Evolutionary conservation across 1,140 invertebrate species (phyloP).

Genomic region (Drosophila jambulina): DNA sequence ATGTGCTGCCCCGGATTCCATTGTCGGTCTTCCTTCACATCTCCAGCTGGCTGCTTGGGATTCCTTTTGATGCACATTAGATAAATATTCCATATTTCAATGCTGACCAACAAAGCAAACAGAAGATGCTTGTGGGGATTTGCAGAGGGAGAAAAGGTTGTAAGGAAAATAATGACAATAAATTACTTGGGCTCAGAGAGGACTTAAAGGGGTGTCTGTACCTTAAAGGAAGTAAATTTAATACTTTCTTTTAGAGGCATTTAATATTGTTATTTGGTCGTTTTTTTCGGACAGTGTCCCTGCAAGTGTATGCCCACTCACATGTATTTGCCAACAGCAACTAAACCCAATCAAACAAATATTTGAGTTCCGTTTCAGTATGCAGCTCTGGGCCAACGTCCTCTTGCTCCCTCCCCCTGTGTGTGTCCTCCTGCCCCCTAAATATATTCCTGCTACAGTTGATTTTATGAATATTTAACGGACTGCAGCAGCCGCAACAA

Average conservation of each 20-base stretch:
- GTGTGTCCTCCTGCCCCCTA: neutral
- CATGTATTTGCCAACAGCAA: constrained; percentile 55
- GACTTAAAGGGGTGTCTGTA: too few relatives aligned
- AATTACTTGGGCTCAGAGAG: too few relatives aligned
- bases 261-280: neutral
- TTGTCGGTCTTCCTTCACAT: neutral
- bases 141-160: constrained; percentile 7
- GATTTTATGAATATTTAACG: constrained; percentile 60
- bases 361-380: constrained; percentile 71
- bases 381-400: constrained; percentile 57
- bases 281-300: constrained; percentile 2
- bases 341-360: constrained; percentile 72
- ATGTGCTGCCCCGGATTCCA: constrained; percentile 21
- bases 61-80: constrained; percentile 64
- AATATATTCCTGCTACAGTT: constrained; percentile 32
- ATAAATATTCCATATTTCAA: constrained; percentile 70
- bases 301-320: constrained; percentile 16
- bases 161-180: neutral
- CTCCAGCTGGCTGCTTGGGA: constrained; percentile 32
- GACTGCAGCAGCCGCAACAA: constrained; percentile 51
- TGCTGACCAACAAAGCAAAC: constrained; percentile 57
- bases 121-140: constrained; percentile 20
- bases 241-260: rapidly evolving
- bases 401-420: neutral
- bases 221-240: neutral